These are phyloP conservation scores for Nemoura dubitans DNA, from an alignment of 2,888 invertebrate genomes.

Conservation along the genomic window DNA sequence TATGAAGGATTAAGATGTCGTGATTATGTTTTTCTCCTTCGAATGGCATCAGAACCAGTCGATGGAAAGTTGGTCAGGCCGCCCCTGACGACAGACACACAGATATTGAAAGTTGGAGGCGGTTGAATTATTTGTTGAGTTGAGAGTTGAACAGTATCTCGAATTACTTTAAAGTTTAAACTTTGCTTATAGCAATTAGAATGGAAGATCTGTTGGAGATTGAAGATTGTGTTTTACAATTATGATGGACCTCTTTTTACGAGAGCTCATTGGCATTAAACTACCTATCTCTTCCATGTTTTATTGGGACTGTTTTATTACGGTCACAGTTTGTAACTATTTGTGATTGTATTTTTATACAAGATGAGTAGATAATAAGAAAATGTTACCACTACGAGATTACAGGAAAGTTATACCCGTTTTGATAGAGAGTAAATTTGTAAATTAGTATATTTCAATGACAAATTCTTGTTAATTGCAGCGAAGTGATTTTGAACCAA, in stretches of 20 bases:
- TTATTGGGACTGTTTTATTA: background rate
- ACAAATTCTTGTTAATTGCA: too few species aligned
- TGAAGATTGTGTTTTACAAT: background rate
- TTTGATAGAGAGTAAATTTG: too few species aligned
- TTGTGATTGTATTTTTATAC: too few species aligned
- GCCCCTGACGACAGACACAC: too few species aligned
- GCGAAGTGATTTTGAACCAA: too few species aligned
- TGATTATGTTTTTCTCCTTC: slow-evolving; percentile 13
- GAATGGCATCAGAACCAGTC: background rate
- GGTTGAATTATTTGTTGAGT: background rate
- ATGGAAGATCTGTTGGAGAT: background rate
- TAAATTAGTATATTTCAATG: too few species aligned
- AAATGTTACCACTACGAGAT: too few species aligned
- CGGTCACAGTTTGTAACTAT: background rate
- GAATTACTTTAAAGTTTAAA: background rate
- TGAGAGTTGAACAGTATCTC: background rate
- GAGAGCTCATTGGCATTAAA: background rate
- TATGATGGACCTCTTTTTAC: background rate
- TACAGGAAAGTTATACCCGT: too few species aligned
- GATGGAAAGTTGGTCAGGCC: background rate
- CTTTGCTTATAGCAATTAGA: background rate
- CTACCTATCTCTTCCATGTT: background rate
- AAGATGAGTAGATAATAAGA: too few species aligned
- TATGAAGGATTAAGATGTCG: slow-evolving; percentile 30
- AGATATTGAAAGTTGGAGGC: background rate